Base-by-base conservation (phyloP, 2,113 vertebrate genomes). In the Sturnira hondurensis region DNA sequence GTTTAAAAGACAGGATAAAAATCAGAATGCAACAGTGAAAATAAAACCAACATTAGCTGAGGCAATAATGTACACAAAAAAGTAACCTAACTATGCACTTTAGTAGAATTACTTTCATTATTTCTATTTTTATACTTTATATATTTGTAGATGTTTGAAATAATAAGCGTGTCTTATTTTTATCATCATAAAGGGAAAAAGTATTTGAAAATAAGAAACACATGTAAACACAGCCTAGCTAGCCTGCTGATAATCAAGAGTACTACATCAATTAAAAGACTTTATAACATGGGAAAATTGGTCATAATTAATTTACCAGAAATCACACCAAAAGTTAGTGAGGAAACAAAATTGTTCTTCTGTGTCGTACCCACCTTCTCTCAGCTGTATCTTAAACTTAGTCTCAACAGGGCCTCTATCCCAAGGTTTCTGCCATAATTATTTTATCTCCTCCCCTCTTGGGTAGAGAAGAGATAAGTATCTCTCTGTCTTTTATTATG, bases 291-390 rank as follows among this genome's bases (percentile, higher is more conserved):
- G 11, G 84, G 45, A 26, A 65, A 88, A 90, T 17, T 68, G 15
- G 45, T 90, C 24, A 73, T 50, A 86, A 74, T 82, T 65, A 91
- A 83, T 76, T 86, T 92, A 63, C 47, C n/a, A 78, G 54, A 94
- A 74, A 54, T 38, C 43, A 80, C 71, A 73, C 52, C 33, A 56
- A 77, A 47, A 86, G 33, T 76, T n/a, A 56, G 12, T 24, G 47
- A 96, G 14, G 13, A 92, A 84, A 94, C 84, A 14, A 56, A 77
- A 80, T 41, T 63, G 93, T 84, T 73, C 17, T 54, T 24, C n/a
- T 43, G 33, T 68, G 41, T 20, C 82, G 5, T 38, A 20, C 36
- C 41, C 9, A 36, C n/a, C 80, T 33, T 31, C 47, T 58, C 56
- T 71, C n/a, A 6, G 16, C 13, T 86, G 33, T 38, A 45, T 77